Base-by-base conservation (phyloP, 2,797 vertebrate species). In the Anolis apletophallus region DNA sequence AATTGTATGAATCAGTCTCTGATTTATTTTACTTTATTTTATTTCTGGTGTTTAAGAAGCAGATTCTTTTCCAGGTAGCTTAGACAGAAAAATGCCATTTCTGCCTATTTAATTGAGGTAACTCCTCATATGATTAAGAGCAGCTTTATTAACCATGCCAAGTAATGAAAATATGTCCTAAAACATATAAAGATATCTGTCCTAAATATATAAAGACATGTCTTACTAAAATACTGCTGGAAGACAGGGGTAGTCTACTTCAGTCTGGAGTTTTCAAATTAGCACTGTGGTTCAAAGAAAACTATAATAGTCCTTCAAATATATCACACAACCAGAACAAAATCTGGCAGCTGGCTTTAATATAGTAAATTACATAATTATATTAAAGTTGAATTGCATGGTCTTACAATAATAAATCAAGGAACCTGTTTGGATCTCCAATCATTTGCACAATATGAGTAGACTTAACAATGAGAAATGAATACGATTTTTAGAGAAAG, bases 341-440 rank as follows among this genome's bases (percentile, higher is more conserved):
- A 95, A 94, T 76, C 92, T 81, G 94, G 91, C 95, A 96, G 95
- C 90, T 95, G 95, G 94, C 92, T 91, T 95, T 95, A 95, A 95
- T 93, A 90, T 87, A 93, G 84, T 84, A 91, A 93, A 95, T 95
- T 94, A 91, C 81, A 92, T 90, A 83, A 95, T 94, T 92, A 87
- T 88, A 91, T 87, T 94, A 92, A 95, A 93, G 93, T 93, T 91
- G 91, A 95, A 95, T 91, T 54, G 75, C 77, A 90, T 9, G 86
- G 89, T 52, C 88, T 92, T 85, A 88, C 77, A 84, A 92, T 93
- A 93, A 92, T 89, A 94, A 92, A 92, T 91, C 86, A 61, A 64
- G 82, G 86, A 83, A 85, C 3, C 55, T 89, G 75, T 88, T 94
- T 68, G 81, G 87, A 92, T 93, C 90, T 89, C 84, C 91, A 92